A percentile compares a stretch with the other conserved stretches of the same genome.
These are phyloP conservation scores for Cyaniris semiargus DNA, from an alignment of 2,888 invertebrate species.

Conservation along the genomic window DNA sequence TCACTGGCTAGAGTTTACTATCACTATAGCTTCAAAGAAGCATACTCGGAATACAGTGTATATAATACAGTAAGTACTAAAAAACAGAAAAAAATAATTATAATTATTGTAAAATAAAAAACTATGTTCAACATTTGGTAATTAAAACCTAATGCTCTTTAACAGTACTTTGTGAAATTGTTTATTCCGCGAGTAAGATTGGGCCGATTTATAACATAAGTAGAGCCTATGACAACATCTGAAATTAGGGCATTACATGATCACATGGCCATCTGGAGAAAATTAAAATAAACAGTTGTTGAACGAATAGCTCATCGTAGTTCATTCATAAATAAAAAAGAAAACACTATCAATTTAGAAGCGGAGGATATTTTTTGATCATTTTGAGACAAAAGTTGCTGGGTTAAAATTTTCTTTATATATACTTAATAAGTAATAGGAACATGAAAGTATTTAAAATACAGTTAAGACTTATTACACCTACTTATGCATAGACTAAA, in stretches of 20 bases:
- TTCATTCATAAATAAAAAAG: background rate
- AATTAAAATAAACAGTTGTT: background rate
- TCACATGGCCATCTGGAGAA: background rate
- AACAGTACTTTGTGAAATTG: background rate
- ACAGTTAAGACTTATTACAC: no score
- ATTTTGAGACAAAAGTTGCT: background rate
- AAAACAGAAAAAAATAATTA: no score
- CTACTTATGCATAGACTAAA: no score
- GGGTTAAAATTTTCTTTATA: background rate
- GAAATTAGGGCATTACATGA: background rate
- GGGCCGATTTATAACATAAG: background rate
- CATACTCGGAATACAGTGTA: no score
- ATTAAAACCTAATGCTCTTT: no score
- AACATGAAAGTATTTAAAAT: no score
- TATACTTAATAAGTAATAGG: background rate
- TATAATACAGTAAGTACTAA: no score
- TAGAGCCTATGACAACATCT: background rate
- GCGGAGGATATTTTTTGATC: background rate
- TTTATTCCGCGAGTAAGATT: background rate
- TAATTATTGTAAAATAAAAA: no score
- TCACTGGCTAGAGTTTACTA: no score
- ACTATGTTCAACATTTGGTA: no score
- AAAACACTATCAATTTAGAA: background rate
- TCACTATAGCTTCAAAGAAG: no score
- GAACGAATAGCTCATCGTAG: background rate